Evolutionary conservation across 2,888 invertebrate genomes (phyloP).

Genomic region (Pantelozetes paolii): DNA sequence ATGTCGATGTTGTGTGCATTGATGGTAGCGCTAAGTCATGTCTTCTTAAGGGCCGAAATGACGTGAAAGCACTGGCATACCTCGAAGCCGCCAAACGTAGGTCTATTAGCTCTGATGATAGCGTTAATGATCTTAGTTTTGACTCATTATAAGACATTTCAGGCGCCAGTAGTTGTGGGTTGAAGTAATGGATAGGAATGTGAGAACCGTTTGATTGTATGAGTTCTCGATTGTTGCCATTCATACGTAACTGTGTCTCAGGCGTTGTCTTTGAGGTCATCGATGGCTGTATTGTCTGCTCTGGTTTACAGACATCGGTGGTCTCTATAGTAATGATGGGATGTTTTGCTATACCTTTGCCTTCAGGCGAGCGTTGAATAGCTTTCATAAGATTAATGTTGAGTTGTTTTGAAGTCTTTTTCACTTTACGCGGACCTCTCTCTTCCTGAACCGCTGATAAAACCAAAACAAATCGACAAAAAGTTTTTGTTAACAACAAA

Average conservation of each 20-base stretch:
- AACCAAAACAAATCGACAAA: background rate
- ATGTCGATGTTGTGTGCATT: background rate
- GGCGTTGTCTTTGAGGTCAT: background rate
- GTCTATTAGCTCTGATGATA: slow-evolving; percentile 15
- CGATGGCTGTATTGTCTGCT: background rate
- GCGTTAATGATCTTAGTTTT: slow-evolving; percentile 9
- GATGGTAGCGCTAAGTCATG: background rate
- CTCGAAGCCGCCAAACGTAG: slow-evolving; percentile 6
- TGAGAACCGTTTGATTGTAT: background rate
- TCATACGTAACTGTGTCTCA: background rate
- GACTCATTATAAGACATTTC: slow-evolving; percentile 11
- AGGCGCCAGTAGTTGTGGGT: background rate
- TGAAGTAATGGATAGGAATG: background rate
- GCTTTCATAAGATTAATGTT: slow-evolving; percentile 1
- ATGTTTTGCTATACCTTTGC: background rate
- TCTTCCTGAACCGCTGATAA: slow-evolving; percentile 73
- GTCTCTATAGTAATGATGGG: background rate
- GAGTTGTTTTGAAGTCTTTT: slow-evolving; percentile 7
- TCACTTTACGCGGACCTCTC: slow-evolving; percentile 66
- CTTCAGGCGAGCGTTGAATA: slow-evolving; percentile 4
- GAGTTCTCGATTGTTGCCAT: background rate
- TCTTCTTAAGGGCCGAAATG: slow-evolving; percentile 7
- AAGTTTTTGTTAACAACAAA: background rate
- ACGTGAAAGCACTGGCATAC: slow-evolving; percentile 1
- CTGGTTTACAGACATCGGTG: background rate